A percentile compares a stretch with the other conserved stretches of the same genome.
Evolutionary conservation across 2,888 invertebrate genomes (phyloP).

Genomic region (Cryptosula pallasiana): DNA sequence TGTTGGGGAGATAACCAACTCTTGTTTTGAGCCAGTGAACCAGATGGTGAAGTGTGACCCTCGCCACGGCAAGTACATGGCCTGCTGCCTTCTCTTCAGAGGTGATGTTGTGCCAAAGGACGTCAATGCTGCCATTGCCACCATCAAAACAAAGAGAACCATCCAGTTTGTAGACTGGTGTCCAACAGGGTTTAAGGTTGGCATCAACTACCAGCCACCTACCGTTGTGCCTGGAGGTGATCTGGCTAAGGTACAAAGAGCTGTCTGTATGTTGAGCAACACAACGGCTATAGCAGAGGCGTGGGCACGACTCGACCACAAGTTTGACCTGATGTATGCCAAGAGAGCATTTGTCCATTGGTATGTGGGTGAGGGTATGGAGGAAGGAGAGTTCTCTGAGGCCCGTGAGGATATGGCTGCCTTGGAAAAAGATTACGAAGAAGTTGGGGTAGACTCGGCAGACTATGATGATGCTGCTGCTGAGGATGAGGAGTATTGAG

Average conservation of each 20-base stretch:
- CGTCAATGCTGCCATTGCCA: constrained; percentile 43
- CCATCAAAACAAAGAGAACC: constrained; percentile 88
- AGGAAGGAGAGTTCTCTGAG: constrained; percentile 76
- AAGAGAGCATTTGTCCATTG: constrained; percentile 38
- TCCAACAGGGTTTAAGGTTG: too few relatives aligned
- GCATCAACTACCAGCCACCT: too few relatives aligned
- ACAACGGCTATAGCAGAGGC: constrained; percentile 56
- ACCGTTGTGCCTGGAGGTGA: constrained; percentile 63
- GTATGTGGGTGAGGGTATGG: constrained; percentile 54
- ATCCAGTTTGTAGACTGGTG: too few relatives aligned
- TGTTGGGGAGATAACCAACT: constrained; percentile 32
- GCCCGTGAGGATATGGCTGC: constrained; percentile 73
- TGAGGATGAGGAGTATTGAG: too few relatives aligned
- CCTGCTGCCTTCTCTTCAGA: constrained; percentile 32
- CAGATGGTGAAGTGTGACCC: constrained; percentile 35
- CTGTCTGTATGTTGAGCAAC: constrained; percentile 53
- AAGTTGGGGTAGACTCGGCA: constrained; percentile 37
- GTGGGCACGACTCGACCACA: constrained; percentile 52
- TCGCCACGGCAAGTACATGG: too few relatives aligned
- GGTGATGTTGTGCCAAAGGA: constrained; percentile 34
- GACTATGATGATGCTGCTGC: constrained; percentile 51
- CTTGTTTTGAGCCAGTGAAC: constrained; percentile 32
- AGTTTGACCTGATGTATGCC: too few relatives aligned
- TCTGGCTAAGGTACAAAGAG: too few relatives aligned
- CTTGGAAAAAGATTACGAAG: too few relatives aligned